Percentiles rank a stretch among this genome's conserved stretches.
Conservation (phyloP, 2,888 invertebrate species). For the Drosophila paracracens region DNA sequence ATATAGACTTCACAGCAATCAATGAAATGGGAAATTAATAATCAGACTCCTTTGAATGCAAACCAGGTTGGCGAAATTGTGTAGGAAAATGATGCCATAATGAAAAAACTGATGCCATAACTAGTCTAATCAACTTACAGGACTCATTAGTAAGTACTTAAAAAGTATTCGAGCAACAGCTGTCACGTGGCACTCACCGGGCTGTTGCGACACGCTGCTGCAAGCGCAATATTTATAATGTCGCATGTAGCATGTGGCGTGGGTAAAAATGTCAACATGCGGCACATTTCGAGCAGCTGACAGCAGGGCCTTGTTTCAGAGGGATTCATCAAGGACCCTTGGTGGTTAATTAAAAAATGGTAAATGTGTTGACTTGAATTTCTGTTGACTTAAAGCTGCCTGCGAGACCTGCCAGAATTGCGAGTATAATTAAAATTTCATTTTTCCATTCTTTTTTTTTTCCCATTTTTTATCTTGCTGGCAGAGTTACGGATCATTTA, state of each 20-base stretch:
- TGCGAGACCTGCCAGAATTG: constrained; percentile 13
- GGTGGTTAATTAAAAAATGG: constrained; percentile 74
- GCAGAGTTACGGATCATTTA: constrained; percentile 64
- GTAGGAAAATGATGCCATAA: neutral
- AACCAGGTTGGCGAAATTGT: neutral
- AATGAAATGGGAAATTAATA: neutral
- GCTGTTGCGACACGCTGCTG: constrained; percentile 24
- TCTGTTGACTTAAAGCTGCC: constrained; percentile 20
- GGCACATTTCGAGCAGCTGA: constrained; percentile 58
- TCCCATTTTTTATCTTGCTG: constrained; percentile 38
- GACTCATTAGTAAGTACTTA: constrained; percentile 79
- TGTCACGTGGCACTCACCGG: constrained; percentile 56
- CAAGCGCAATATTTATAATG: constrained; percentile 62
- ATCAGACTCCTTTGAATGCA: neutral
- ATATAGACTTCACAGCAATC: neutral
- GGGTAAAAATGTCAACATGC: constrained; percentile 77
- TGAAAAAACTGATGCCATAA: neutral
- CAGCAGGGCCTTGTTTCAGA: constrained; percentile 29
- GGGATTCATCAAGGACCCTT: constrained; percentile 41
- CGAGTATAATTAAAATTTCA: constrained; percentile 59
- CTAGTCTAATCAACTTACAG: constrained; percentile 36
- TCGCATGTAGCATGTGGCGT: constrained; percentile 51
- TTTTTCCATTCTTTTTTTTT: constrained; percentile 39
- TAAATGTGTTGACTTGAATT: constrained; percentile 49
- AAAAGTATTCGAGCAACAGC: constrained; percentile 78